Conservation (phyloP, 2,113 vertebrate genomes). For the Ginglymostoma cirratum region DNA sequence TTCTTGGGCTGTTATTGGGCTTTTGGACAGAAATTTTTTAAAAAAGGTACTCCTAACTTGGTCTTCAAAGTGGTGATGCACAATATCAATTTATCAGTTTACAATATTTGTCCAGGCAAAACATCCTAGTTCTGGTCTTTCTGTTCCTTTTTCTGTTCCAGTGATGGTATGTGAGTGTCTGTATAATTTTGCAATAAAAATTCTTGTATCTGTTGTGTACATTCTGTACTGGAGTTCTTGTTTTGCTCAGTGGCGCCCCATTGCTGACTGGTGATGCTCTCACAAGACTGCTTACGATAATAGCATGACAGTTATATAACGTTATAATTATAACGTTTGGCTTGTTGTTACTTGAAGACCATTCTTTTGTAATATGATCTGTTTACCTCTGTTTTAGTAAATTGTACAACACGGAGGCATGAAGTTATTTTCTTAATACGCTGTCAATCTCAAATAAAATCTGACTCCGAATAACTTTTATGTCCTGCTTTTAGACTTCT, state of each 20-base stretch:
- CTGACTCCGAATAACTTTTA: conserved; percentile 33
- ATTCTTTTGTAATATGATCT: conserved; percentile 20
- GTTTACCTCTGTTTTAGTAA: conserved; percentile 26
- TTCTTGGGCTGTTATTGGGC: neutral
- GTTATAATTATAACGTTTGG: neutral
- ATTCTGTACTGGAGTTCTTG: conserved; percentile 13
- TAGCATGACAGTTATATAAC: conserved; percentile 21
- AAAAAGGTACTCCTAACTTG: neutral
- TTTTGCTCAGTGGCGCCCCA: neutral
- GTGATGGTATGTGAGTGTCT: neutral
- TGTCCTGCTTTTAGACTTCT: conserved; percentile 60
- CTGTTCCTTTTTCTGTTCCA: conserved; percentile 23
- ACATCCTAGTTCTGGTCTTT: conserved; percentile 28
- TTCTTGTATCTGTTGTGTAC: conserved; percentile 24
- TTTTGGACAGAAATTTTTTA: neutral
- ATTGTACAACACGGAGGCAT: conserved; percentile 2
- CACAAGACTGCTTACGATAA: conserved; percentile 1
- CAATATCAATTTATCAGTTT: neutral
- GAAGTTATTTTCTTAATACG: conserved; percentile 23
- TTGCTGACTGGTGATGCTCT: conserved; percentile 9
- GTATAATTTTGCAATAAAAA: neutral
- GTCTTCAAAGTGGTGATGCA: neutral
- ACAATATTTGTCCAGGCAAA: conserved; percentile 23
- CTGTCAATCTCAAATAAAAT: conserved; percentile 27
- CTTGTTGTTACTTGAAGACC: conserved; percentile 25